phyloP scores from a whole-genome alignment of 2,113 vertebrate species.

The Thalassarche chlororhynchos region DNA sequence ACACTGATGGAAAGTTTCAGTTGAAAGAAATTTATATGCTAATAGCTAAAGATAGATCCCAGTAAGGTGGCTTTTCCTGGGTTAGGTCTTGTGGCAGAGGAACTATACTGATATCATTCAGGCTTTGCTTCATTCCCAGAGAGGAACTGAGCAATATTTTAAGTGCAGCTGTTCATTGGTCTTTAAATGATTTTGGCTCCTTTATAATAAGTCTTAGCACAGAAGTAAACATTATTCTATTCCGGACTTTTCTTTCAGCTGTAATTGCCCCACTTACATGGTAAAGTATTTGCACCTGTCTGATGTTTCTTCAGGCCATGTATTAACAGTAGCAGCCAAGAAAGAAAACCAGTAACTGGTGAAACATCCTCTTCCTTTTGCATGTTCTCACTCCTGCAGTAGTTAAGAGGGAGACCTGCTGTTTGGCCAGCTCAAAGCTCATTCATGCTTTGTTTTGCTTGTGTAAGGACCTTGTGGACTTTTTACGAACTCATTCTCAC shows the following conservation, averaged over 20 bases:
- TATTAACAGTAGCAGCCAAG: not conserved
- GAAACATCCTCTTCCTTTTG: not conserved
- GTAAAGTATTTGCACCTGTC: not conserved
- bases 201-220: not conserved
- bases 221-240: not conserved
- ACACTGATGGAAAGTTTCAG: not conserved
- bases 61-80: not conserved
- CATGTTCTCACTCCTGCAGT: not conserved
- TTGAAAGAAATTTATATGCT: not conserved
- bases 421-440: not conserved
- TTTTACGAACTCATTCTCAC: constrained; percentile 87
- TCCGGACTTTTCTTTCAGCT: not conserved
- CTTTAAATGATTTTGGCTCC: not conserved
- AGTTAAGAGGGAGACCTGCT: not conserved
- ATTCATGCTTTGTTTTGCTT: constrained; percentile 58
- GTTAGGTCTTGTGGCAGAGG: not conserved
- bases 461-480: constrained; percentile 88
- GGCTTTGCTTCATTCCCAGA: not conserved
- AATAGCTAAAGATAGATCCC: not conserved
- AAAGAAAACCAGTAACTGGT: not conserved
- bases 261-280: not conserved
- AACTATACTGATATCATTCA: not conserved
- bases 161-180: not conserved
- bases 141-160: not conserved
- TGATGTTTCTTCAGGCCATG: not conserved